Evolutionary conservation across 2,888 invertebrate species (phyloP), one percentile per base, ranked within the genome.

Genomic region (Cephus pygmeus): DNA sequence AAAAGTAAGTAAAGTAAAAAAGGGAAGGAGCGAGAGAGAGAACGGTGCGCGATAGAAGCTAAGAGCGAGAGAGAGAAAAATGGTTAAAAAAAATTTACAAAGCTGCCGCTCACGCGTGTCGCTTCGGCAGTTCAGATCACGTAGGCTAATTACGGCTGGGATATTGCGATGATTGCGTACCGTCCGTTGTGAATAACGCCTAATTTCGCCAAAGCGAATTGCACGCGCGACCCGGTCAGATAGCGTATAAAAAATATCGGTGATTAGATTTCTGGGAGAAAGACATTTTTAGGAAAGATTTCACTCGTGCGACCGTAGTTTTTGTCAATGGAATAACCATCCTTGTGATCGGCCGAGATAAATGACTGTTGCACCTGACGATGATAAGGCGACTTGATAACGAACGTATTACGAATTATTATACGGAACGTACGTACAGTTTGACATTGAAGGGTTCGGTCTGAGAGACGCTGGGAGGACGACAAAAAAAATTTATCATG

Each of bases 11-110:
- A 12, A 35, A 35, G 33, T 33, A 35, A 35, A 35, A 35, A 35
- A 12, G 4, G 35, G 35, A 12, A 35, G 35, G 35, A 35, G 56
- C 23, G 23, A 56, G 68, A 71, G 71, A 40, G 71, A 76, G 68
- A 79, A 75, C 75, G 34, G 68, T 30, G 40, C 71, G 76, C 35
- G 78, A 74, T 34, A 73, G 40, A 77, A 40, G 73, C 36, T 69
- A 69, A 31, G 79, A 74, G 73, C 56, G 69, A 35, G 35, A 35
- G 34, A 11, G 40, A 75, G 68, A 36, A 0, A 40, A 15, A 23
- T 23, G 1, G 9, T 56, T 23, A 23, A 23, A 56, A 9, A 56
- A 23, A 40, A 40, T 9, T 6, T 9, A 56, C 56, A 23, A 56
- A 56, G 56, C 3, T 12, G 23, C 33, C 31, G 71, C 33, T 33